Evolutionary conservation across 2,888 invertebrate species (phyloP).

Genomic region (Apamea epomidion): DNA sequence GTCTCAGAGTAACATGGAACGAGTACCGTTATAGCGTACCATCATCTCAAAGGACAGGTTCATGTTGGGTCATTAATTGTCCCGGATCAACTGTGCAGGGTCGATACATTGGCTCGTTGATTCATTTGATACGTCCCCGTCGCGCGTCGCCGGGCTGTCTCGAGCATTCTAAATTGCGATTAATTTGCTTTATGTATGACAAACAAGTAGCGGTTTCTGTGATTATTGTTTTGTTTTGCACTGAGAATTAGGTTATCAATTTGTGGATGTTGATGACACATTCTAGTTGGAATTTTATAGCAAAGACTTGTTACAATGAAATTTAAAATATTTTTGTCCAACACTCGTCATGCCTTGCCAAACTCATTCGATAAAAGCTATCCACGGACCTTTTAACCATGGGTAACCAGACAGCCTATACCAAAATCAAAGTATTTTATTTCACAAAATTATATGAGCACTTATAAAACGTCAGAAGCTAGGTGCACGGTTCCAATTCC

Average conservation of each 20-base stretch:
- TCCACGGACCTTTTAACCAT: neutral
- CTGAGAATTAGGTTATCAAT: slow-evolving; percentile 16
- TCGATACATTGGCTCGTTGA: slow-evolving; percentile 43
- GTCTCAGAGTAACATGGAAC: neutral
- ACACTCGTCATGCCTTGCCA: neutral
- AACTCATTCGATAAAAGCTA: neutral
- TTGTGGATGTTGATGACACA: neutral
- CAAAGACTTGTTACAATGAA: neutral
- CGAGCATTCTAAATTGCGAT: slow-evolving; percentile 47
- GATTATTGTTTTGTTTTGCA: slow-evolving; percentile 49
- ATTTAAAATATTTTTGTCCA: neutral
- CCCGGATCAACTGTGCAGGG: slow-evolving; percentile 56
- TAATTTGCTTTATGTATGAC: slow-evolving; percentile 27
- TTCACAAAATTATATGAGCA: too few species aligned
- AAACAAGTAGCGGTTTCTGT: slow-evolving; percentile 17
- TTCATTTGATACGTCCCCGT: slow-evolving; percentile 42
- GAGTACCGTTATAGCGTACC: neutral
- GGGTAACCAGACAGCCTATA: neutral
- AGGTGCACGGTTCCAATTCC: too few species aligned
- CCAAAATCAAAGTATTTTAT: neutral
- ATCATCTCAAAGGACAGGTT: slow-evolving; percentile 24
- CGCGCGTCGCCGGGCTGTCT: slow-evolving; percentile 62
- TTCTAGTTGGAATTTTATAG: neutral
- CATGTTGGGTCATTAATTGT: slow-evolving; percentile 54
- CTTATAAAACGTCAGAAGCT: too few species aligned